phyloP scores from a whole-genome alignment of 2,888 invertebrate species.

The Gibbula magus region DNA sequence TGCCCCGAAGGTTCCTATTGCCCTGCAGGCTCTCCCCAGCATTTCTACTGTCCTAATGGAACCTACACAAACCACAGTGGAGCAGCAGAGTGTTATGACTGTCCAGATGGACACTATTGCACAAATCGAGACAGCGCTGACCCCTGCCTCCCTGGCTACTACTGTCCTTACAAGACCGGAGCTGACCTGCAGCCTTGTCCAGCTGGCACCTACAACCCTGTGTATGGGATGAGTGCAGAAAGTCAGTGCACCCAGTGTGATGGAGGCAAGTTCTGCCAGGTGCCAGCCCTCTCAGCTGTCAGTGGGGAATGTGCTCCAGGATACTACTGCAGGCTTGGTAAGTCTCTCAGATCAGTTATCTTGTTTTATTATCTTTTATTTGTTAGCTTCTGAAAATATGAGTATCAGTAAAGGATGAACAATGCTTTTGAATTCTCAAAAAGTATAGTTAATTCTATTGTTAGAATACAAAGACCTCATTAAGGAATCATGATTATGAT shows the following conservation, averaged over 20 bases:
- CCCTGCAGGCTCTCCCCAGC: conserved; percentile 60
- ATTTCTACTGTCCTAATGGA: conserved; percentile 69
- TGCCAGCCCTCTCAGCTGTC: conserved; percentile 54
- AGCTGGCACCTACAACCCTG: conserved; percentile 70
- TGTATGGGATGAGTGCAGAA: conserved; percentile 52
- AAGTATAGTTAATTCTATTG: too few relatives aligned
- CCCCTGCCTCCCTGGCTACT: conserved; percentile 65
- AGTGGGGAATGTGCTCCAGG: conserved; percentile 67
- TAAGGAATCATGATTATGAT: too few relatives aligned
- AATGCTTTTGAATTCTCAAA: too few relatives aligned
- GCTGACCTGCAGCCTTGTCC: conserved; percentile 71
- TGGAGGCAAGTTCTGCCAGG: conserved; percentile 69
- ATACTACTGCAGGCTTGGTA: conserved; percentile 69
- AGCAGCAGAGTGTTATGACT: conserved; percentile 66
- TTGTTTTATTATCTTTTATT: background rate
- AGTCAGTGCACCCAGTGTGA: conserved; percentile 71
- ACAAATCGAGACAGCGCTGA: conserved; percentile 68
- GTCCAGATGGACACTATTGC: conserved; percentile 71
- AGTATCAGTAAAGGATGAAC: too few relatives aligned
- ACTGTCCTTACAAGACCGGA: conserved; percentile 70
- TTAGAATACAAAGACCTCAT: too few relatives aligned
- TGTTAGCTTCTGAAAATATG: background rate
- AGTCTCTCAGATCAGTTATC: conserved; percentile 11
- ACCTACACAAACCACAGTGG: conserved; percentile 73
- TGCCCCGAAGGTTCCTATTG: conserved; percentile 71